Percentiles rank a stretch among this genome's conserved stretches.
These are phyloP conservation scores for Vultur gryphus DNA, from an alignment of 2,797 vertebrate genomes.

Conservation along the genomic window DNA sequence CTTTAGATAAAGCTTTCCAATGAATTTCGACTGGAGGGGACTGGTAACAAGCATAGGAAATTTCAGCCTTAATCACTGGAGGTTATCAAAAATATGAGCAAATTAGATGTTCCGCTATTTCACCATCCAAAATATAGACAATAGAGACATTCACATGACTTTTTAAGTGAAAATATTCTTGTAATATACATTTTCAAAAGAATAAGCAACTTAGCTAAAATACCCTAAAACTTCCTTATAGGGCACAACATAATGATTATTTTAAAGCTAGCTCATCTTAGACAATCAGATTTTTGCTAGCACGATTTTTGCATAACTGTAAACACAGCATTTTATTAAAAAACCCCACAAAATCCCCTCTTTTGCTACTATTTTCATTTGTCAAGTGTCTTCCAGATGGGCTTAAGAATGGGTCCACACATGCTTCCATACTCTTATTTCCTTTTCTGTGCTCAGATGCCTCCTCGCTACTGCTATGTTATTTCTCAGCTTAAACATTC, in stretches of 20 bases:
- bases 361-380: neutral
- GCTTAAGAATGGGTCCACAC: neutral
- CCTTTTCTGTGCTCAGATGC: neutral
- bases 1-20: neutral
- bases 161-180: neutral
- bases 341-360: rapidly evolving
- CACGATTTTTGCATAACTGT: neutral
- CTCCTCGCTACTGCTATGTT: neutral
- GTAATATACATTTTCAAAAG: neutral
- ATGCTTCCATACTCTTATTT: neutral
- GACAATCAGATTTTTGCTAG: neutral
- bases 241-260: neutral
- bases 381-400: neutral
- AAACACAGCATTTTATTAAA: neutral
- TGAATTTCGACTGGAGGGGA: neutral
- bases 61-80: neutral
- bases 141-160: neutral
- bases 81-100: neutral
- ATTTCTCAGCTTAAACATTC: neutral
- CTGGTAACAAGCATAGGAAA: neutral
- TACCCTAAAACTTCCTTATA: neutral
- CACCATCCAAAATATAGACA: neutral
- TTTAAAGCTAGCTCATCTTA: neutral
- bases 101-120: neutral
- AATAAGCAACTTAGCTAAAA: neutral